Percentiles rank a stretch among this genome's conserved stretches.
Conservation (phyloP, 2,797 vertebrate species). For the Falco cherrug region DNA sequence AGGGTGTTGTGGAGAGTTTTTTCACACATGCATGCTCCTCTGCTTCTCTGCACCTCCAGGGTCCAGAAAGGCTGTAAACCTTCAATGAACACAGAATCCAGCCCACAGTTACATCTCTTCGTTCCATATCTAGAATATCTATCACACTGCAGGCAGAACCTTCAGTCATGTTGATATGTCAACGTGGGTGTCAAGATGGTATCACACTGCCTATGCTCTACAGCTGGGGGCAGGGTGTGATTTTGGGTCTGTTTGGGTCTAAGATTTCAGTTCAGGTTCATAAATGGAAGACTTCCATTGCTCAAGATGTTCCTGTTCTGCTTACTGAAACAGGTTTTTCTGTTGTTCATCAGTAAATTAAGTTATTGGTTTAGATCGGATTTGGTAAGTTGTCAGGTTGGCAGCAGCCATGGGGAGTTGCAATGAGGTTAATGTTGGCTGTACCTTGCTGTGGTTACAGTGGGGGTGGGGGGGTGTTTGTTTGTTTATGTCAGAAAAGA, state of each 20-base stretch:
- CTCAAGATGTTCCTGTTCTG: neutral
- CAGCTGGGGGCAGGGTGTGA: neutral
- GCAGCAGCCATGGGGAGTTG: neutral
- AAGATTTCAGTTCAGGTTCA: neutral
- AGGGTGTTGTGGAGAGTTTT: neutral
- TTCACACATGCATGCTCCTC: neutral
- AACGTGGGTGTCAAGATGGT: neutral
- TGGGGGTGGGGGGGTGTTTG: neutral
- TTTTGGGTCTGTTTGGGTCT: neutral
- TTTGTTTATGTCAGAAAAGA: neutral
- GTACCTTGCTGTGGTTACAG: neutral
- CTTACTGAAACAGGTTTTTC: neutral
- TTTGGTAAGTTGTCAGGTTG: neutral
- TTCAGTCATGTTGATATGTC: neutral
- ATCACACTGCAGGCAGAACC: neutral
- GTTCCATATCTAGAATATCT: neutral
- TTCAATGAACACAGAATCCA: neutral
- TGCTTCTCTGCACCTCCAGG: neutral
- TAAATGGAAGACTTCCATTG: neutral
- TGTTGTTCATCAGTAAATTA: neutral
- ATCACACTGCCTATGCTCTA: neutral
- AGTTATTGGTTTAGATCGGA: neutral
- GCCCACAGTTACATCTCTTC: neutral
- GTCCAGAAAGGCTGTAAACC: neutral
- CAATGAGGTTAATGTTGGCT: neutral